Evolutionary conservation across 2,797 vertebrate genomes (phyloP).

Genomic region (Acanthopagrus latus): DNA sequence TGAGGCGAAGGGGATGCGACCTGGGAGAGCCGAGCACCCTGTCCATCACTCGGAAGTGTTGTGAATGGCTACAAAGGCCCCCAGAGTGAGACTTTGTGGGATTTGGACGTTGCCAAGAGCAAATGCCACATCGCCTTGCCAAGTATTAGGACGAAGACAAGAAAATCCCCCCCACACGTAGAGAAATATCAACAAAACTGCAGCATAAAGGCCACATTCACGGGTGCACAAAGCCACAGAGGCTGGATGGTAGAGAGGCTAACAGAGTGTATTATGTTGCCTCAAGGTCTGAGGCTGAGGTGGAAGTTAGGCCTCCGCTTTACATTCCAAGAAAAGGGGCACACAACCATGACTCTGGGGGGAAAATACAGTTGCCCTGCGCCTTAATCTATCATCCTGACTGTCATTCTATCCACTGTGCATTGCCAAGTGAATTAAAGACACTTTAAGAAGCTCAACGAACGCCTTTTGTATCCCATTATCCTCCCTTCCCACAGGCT

Average conservation of each 20-base stretch:
- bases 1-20: constrained; percentile 67
- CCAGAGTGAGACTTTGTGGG: constrained; percentile 76
- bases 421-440: constrained; percentile 79
- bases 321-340: constrained; percentile 71
- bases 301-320: constrained; percentile 74
- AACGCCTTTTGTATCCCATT: constrained; percentile 79
- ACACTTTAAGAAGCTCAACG: constrained; percentile 80
- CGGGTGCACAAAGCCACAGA: constrained; percentile 72
- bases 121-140: constrained; percentile 70
- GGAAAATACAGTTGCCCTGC: constrained; percentile 73
- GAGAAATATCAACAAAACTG: constrained; percentile 85
- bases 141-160: constrained; percentile 79
- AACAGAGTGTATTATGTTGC: constrained; percentile 71
- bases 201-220: constrained; percentile 82
- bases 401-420: constrained; percentile 77
- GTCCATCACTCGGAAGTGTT: constrained; percentile 77
- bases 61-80: constrained; percentile 78
- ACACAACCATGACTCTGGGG: constrained; percentile 65
- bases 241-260: constrained; percentile 63
- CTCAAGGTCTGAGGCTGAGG: constrained; percentile 64
- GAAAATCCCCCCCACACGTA: constrained; percentile 71
- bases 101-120: constrained; percentile 81
- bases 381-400: constrained; percentile 77
- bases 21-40: constrained; percentile 73
- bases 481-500: constrained; percentile 79